phyloP scores from a whole-genome alignment of 2,797 vertebrate genomes.

The Amblyopsis hoosieri region DNA sequence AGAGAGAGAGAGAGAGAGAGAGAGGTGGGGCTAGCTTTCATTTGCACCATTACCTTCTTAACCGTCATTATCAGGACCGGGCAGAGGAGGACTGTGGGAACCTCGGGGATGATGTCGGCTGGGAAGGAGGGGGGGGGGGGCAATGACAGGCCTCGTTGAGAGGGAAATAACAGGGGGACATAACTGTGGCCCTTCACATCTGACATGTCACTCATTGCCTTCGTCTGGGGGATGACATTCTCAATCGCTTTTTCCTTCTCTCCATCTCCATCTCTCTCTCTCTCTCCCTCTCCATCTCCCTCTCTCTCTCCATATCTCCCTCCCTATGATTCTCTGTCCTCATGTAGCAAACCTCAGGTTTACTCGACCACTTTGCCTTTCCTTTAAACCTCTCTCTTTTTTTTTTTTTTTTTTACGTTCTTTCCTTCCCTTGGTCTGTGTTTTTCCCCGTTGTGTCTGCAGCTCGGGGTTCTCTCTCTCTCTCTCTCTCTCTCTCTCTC shows the following conservation, averaged over 20 bases:
- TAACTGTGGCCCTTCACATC: constrained; percentile 27
- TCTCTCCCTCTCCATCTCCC: constrained; percentile 5
- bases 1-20: constrained; percentile 54
- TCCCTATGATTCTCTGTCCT: background rate
- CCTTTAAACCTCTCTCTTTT: constrained; percentile 11
- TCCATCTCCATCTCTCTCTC: constrained; percentile 1
- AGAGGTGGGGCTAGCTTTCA: constrained; percentile 60
- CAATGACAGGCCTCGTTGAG: constrained; percentile 32
- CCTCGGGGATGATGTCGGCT: background rate
- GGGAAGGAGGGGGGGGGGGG: constrained; percentile 33
- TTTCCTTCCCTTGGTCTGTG: constrained; percentile 36
- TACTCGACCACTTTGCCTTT: background rate
- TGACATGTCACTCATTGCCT: constrained; percentile 65
- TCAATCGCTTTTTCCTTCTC: constrained; percentile 24
- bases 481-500: constrained; percentile 64
- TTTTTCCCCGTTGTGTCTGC: no score
- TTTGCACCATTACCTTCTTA: constrained; percentile 83
- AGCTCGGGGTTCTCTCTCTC: constrained; percentile 51
- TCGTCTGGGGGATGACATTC: constrained; percentile 53
- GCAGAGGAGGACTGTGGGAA: constrained; percentile 78
- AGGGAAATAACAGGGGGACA: constrained; percentile 51
- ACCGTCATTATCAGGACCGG: constrained; percentile 77
- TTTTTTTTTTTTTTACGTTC: background rate
- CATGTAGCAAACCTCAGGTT: no score
- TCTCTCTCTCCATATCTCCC: constrained; percentile 15